These are phyloP conservation scores for Candidula unifasciata DNA, from an alignment of 2,888 invertebrate species.

Conservation along the genomic window DNA sequence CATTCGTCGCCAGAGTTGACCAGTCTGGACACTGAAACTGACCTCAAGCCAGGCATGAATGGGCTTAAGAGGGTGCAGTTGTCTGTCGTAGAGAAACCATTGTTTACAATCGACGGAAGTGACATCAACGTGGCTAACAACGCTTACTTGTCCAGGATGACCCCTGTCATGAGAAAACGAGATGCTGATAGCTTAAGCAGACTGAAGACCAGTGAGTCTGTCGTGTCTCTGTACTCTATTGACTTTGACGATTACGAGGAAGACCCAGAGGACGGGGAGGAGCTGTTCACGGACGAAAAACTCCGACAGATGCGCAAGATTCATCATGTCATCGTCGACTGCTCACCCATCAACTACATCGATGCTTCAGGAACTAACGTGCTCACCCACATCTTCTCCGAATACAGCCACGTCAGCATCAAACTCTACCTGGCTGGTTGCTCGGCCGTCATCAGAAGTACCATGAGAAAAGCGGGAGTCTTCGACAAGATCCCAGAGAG, in stretches of 20 bases:
- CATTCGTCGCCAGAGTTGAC: background rate
- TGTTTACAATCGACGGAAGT: slow-evolving; percentile 55
- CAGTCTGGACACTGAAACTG: slow-evolving; percentile 8
- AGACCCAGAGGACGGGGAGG: slow-evolving; percentile 67
- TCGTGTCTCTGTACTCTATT: slow-evolving; percentile 46
- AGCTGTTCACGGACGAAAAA: slow-evolving; percentile 64
- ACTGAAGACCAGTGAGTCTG: slow-evolving; percentile 14
- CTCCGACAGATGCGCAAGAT: slow-evolving; percentile 64
- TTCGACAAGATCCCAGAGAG: slow-evolving; percentile 65
- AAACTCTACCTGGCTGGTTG: slow-evolving; percentile 66
- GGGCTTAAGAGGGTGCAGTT: slow-evolving; percentile 33
- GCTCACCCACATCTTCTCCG: slow-evolving; percentile 66
- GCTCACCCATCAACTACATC: slow-evolving; percentile 68
- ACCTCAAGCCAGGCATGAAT: background rate
- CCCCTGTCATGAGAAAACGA: background rate
- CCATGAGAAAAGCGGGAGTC: slow-evolving; percentile 67
- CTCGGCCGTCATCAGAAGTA: slow-evolving; percentile 61
- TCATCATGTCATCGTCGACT: slow-evolving; percentile 70
- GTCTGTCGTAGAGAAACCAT: slow-evolving; percentile 58
- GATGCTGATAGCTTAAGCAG: slow-evolving; percentile 21
- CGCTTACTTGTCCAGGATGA: background rate
- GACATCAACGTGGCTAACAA: background rate
- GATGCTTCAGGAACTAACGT: slow-evolving; percentile 71
- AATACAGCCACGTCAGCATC: slow-evolving; percentile 70
- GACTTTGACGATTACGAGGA: slow-evolving; percentile 55